Evolutionary conservation across 2,888 invertebrate species (phyloP), one percentile per base, ranked within the genome.

Genomic region (Netelia fuscicornis): DNA sequence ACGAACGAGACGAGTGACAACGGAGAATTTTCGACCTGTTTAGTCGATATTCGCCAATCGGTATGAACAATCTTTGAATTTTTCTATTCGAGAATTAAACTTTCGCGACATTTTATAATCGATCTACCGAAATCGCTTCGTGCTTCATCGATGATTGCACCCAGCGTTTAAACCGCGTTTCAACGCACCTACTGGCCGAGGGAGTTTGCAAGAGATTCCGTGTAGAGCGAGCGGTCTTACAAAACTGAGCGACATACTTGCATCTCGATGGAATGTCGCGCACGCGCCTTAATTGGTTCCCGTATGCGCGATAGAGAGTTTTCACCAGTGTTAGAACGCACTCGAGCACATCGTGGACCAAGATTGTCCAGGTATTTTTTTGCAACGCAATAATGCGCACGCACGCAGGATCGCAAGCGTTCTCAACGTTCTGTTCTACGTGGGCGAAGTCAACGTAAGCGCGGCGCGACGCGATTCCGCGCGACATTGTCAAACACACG

Each of bases 171-270:
- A 30, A 30, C 3, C 30, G 30, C 30, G 30, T 30, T 30, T 30
- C 30, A 1, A 30, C 30, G 30, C 30, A 30, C 30, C 30, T 30
- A 30, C 30, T 30, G 2, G 30, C 30, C 30, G 52, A 37, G 20
- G 13, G n/a, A n/a, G 60, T 25, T 17, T 67, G 25, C 64, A 44
- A 65, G 60, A 68, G 82, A 0, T 52, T 80, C 65, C 75, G 42
- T 25, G 13, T 52, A 68, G 82, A 83, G 84, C 77, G 75, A 81
- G 81, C 83, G 71, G 87, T 88, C 89, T 90, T 90, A 89, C 88
- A 88, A 88, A 89, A 89, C 89, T 17, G 17, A 85, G 83, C 90
- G 90, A 90, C 90, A 90, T 87, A 90, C 90, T 90, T 90, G 89
- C 85, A 86, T 87, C 86, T 86, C 74, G 71, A 75, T 78, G 88